Evolutionary conservation across 2,113 vertebrate species (phyloP).

Genomic region (Bettongia penicillata): DNA sequence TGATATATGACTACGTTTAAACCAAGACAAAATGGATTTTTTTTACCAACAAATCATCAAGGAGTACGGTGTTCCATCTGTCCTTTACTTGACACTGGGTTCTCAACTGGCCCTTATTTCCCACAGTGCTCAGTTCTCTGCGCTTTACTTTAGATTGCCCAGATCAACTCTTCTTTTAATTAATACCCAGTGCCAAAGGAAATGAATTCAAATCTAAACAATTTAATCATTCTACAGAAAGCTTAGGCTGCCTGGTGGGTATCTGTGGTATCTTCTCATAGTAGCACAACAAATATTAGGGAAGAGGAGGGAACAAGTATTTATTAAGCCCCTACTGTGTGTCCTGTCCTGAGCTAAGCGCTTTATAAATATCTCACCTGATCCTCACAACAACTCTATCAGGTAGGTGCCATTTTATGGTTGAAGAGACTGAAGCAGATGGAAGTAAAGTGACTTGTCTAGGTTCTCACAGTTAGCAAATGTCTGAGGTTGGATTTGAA

Average conservation of each 20-base stretch:
- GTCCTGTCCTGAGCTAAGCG: background rate
- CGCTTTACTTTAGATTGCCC: background rate
- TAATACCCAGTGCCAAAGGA: background rate
- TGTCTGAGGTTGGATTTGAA: background rate
- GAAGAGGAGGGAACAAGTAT: background rate
- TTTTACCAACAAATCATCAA: background rate
- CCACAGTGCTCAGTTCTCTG: background rate
- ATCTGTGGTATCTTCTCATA: background rate
- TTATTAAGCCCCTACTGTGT: background rate
- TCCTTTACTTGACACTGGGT: background rate
- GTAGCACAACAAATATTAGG: background rate
- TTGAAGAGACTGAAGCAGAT: background rate
- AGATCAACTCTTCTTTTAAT: no score
- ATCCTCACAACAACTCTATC: background rate
- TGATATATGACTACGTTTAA: background rate
- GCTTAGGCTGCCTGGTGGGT: background rate
- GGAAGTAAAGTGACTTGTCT: background rate
- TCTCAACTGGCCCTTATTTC: background rate
- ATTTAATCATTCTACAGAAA: background rate
- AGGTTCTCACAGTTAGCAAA: background rate
- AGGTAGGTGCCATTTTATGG: background rate
- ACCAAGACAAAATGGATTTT: conserved; percentile 31
- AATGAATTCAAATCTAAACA: background rate
- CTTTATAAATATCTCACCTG: background rate
- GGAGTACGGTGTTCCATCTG: background rate